Conservation (phyloP, 2,888 invertebrate genomes). For the Pristionchus maxplancki region DNA sequence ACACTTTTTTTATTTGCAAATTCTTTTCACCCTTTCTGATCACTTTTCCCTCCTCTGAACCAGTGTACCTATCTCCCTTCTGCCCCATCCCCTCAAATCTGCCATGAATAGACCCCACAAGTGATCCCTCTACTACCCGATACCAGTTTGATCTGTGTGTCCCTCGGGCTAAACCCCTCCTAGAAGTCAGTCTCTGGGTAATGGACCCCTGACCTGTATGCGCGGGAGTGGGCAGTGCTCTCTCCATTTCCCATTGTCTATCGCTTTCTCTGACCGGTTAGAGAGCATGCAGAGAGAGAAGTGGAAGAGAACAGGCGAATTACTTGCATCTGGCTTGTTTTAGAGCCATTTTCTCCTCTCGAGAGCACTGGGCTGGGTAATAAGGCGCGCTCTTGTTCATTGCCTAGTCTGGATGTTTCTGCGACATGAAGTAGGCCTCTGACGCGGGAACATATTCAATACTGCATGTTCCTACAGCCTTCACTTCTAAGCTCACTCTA, state of each 20-base stretch:
- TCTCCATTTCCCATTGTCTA: too few relatives aligned
- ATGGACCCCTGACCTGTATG: constrained; percentile 47
- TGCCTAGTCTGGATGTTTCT: neutral
- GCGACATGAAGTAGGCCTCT: too few relatives aligned
- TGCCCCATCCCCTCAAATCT: neutral
- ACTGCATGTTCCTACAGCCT: too few relatives aligned
- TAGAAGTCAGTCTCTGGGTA: neutral
- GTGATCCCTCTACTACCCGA: constrained; percentile 8
- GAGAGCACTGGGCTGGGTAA: neutral
- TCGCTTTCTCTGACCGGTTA: neutral
- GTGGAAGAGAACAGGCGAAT: neutral
- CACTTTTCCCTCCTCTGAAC: neutral
- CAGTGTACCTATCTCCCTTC: neutral
- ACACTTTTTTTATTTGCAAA: too few relatives aligned
- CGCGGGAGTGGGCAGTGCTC: neutral
- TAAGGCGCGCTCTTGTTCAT: neutral
- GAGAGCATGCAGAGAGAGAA: neutral
- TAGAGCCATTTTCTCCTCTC: constrained; percentile 18
- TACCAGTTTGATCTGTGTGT: constrained; percentile 22
- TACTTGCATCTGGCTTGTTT: constrained; percentile 28
- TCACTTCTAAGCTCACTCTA: too few relatives aligned
- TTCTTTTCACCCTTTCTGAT: neutral
- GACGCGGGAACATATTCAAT: too few relatives aligned
- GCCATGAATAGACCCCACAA: constrained; percentile 30
- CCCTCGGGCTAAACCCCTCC: neutral